Conservation (phyloP, 2,888 invertebrate genomes). For the Amphipoea oculea region DNA sequence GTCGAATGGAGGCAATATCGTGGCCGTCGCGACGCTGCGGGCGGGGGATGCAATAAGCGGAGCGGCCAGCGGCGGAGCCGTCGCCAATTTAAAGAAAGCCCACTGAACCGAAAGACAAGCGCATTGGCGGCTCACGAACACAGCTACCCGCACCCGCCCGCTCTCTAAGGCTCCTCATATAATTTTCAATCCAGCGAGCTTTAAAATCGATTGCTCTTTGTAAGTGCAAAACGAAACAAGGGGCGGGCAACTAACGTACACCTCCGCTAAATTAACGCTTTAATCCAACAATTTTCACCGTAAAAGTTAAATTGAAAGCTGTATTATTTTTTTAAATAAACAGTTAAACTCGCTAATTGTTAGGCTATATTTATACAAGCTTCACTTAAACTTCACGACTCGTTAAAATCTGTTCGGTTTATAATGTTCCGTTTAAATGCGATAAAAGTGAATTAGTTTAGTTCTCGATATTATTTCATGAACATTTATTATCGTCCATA, state of each 20-base stretch:
- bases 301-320: constrained; percentile 69
- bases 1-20: constrained; percentile 90
- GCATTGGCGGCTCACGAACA: constrained; percentile 90
- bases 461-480: constrained; percentile 31
- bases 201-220: constrained; percentile 90
- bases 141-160: constrained; percentile 80
- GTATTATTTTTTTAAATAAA: constrained; percentile 69
- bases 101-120: constrained; percentile 91
- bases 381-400: constrained; percentile 56
- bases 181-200: constrained; percentile 91
- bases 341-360: constrained; percentile 64
- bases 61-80: constrained; percentile 87
- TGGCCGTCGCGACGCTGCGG: constrained; percentile 88
- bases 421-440: constrained; percentile 44
- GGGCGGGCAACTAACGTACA: constrained; percentile 74
- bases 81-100: constrained; percentile 91
- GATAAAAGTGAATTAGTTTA: constrained; percentile 46
- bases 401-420: constrained; percentile 56
- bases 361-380: constrained; percentile 51
- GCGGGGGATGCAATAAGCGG: constrained; percentile 89
- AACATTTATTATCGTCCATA: constrained; percentile 28
- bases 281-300: constrained; percentile 75
- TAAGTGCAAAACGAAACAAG: constrained; percentile 87
- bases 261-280: constrained; percentile 81
- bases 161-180: constrained; percentile 88